Evolutionary conservation across 1,140 invertebrate genomes (phyloP).

Genomic region (Pogonus chalceus): DNA sequence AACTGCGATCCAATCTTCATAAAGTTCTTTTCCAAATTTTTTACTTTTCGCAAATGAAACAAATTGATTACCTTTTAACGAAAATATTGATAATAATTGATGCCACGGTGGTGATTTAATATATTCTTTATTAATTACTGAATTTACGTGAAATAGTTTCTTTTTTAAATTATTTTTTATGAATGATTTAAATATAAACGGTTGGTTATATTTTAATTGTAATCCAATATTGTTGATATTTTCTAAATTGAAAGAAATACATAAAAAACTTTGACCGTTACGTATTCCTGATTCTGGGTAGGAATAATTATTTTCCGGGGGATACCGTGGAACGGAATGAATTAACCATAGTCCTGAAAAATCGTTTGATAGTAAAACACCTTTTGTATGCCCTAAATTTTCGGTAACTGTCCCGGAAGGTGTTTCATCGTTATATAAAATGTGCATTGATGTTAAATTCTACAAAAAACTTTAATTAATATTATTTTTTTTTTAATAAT

Average conservation of each 20-base stretch:
- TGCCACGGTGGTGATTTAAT: slow-evolving; percentile 52
- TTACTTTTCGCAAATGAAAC: slow-evolving; percentile 68
- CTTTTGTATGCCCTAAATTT: slow-evolving; percentile 73
- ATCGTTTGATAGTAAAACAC: slow-evolving; percentile 62
- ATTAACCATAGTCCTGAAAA: slow-evolving; percentile 76
- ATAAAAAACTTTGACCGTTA: slow-evolving; percentile 82
- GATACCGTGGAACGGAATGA: slow-evolving; percentile 84
- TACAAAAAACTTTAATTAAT: slow-evolving; percentile 24
- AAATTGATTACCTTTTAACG: slow-evolving; percentile 49
- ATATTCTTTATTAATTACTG: slow-evolving; percentile 49
- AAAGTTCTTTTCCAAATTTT: slow-evolving; percentile 74
- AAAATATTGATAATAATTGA: slow-evolving; percentile 45
- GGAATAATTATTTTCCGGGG: slow-evolving; percentile 48
- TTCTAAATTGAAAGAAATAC: slow-evolving; percentile 56
- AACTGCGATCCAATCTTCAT: slow-evolving; percentile 69
- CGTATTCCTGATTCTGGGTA: slow-evolving; percentile 62
- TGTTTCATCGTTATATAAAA: slow-evolving; percentile 78
- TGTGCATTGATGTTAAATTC: slow-evolving; percentile 42
- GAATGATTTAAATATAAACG: slow-evolving; percentile 51
- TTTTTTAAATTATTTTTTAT: slow-evolving; percentile 41
- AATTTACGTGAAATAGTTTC: slow-evolving; percentile 47
- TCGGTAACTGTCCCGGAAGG: slow-evolving; percentile 46
- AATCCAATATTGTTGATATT: slow-evolving; percentile 57
- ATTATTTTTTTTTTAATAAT: slow-evolving; percentile 18
- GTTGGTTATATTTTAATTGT: slow-evolving; percentile 67